Percentiles rank a stretch among this genome's conserved stretches.
These are phyloP conservation scores for Caenorhabditis auriculariae DNA, from an alignment of 2,888 invertebrate genomes.

Conservation along the genomic window DNA sequence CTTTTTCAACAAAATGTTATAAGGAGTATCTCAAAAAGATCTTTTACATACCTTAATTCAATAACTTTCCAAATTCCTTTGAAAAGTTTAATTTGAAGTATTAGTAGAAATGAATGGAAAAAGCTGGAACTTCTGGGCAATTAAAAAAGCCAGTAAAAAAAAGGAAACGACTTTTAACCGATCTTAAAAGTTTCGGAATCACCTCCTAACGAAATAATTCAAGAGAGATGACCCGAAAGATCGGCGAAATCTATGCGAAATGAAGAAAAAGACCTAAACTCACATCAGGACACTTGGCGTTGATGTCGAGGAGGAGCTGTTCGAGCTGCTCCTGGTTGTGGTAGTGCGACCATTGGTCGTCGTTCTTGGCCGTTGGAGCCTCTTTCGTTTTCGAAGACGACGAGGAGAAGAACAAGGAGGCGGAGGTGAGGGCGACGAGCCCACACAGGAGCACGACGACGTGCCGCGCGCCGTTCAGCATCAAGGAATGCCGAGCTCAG, in stretches of 20 bases:
- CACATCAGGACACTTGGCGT: conserved; percentile 77
- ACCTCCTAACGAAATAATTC: background rate
- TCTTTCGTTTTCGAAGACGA: conserved; percentile 12
- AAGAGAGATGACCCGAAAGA: background rate
- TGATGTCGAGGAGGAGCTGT: conserved; percentile 59
- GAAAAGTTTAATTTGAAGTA: no score
- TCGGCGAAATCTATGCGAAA: conserved; percentile 65
- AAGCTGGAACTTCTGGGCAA: no score
- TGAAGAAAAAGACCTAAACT: conserved; percentile 65
- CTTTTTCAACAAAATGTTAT: no score
- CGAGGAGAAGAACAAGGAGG: conserved; percentile 6
- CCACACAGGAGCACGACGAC: background rate
- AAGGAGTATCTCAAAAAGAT: no score
- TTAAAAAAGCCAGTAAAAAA: no score
- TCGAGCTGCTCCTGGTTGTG: conserved; percentile 55
- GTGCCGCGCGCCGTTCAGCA: background rate
- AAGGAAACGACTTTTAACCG: background rate
- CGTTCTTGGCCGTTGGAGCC: conserved; percentile 20
- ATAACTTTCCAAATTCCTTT: no score
- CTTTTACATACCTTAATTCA: no score
- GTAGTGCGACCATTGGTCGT: conserved; percentile 54
- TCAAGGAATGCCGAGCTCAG: background rate
- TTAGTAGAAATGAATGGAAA: no score
- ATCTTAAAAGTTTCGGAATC: no score
- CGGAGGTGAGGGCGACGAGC: background rate